Conservation (phyloP, 2,797 vertebrate species). For the Danio albolineatus region DNA sequence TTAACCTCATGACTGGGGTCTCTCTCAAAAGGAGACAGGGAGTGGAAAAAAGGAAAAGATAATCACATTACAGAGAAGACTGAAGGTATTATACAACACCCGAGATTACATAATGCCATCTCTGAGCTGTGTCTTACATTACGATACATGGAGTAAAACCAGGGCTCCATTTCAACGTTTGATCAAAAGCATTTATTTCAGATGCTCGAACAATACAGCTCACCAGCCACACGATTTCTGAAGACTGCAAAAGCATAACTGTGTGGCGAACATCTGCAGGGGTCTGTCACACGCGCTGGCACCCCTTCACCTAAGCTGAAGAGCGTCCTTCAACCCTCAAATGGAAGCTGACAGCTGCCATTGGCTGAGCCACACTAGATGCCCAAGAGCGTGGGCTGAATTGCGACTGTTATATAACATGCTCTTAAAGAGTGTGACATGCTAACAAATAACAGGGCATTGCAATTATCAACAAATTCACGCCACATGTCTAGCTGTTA, state of each 20-base stretch:
- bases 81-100: slow-evolving; percentile 72
- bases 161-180: slow-evolving; percentile 32
- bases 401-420: slow-evolving; percentile 52
- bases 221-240: background rate
- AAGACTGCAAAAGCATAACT: background rate
- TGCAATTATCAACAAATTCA: slow-evolving; percentile 53
- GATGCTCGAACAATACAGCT: slow-evolving; percentile 9
- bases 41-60: slow-evolving; percentile 59
- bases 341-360: slow-evolving; percentile 64
- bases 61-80: slow-evolving; percentile 70
- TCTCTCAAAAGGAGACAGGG: slow-evolving; percentile 48
- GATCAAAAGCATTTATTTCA: slow-evolving; percentile 8
- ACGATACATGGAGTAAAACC: slow-evolving; percentile 53
- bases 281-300: slow-evolving; percentile 30
- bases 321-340: slow-evolving; percentile 40
- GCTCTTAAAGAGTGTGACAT: slow-evolving; percentile 33
- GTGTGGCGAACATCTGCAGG: background rate
- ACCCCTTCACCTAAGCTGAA: slow-evolving; percentile 33
- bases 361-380: slow-evolving; percentile 49
- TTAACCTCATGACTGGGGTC: slow-evolving; percentile 69
- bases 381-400: slow-evolving; percentile 43
- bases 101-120: slow-evolving; percentile 70
- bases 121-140: slow-evolving; percentile 62
- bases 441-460: slow-evolving; percentile 39
- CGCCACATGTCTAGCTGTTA: slow-evolving; percentile 33